These are phyloP conservation scores for Phyllostomus discolor DNA, from an alignment of 2,113 vertebrate species.

Conservation along the genomic window DNA sequence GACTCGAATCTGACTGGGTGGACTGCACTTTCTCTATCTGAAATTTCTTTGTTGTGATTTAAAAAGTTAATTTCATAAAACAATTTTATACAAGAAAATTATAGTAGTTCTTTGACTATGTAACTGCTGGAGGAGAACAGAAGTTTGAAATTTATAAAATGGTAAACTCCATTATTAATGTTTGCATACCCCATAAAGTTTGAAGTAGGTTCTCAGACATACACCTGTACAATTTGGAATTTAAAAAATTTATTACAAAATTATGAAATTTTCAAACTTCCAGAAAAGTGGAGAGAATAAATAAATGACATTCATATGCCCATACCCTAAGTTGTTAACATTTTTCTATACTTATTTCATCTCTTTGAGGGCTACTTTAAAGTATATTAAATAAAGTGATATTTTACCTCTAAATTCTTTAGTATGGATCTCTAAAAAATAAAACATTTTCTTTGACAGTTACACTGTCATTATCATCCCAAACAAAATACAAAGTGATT, in stretches of 20 bases:
- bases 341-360: slow-evolving; percentile 7
- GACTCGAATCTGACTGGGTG: not conserved
- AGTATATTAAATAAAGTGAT: not conserved
- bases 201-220: not conserved
- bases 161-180: not conserved
- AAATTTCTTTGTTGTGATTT: slow-evolving; percentile 27
- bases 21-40: not conserved
- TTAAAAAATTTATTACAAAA: not conserved
- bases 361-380: not conserved
- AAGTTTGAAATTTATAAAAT: not conserved
- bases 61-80: slow-evolving; percentile 27
- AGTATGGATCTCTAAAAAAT: not conserved
- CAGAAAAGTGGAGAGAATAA: not conserved
- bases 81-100: not conserved
- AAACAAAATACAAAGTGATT: not conserved
- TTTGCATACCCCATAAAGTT: not conserved
- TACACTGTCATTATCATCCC: not conserved
- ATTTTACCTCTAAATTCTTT: slow-evolving; percentile 12
- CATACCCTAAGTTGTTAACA: not conserved
- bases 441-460: not conserved
- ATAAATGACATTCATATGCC: not conserved
- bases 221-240: not conserved
- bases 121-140: not conserved
- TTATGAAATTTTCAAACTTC: slow-evolving; percentile 13
- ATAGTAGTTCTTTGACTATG: not conserved